Evolutionary conservation across 64 coral and sea anemone species (phyloP).

Genomic region (Actinia equina): DNA sequence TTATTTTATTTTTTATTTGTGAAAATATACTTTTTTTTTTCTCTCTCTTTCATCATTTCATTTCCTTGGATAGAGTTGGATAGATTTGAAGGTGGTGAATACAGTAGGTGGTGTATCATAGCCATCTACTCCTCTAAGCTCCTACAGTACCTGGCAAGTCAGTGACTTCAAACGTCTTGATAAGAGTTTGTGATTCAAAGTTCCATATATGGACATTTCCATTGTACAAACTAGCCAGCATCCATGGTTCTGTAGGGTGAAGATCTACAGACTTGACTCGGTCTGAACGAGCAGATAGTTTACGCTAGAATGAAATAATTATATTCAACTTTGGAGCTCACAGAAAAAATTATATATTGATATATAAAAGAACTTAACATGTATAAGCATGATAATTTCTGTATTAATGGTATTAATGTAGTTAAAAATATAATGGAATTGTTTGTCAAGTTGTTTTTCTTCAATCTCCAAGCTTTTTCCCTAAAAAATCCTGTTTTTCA

Average conservation of each 20-base stretch:
- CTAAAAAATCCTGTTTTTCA: no score
- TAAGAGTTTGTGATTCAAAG: slow-evolving; percentile 91
- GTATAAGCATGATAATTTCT: no score
- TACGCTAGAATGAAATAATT: slow-evolving; percentile 48
- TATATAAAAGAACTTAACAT: no score
- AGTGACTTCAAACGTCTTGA: slow-evolving; percentile 99
- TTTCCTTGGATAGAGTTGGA: no score
- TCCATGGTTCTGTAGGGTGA: slow-evolving; percentile 95
- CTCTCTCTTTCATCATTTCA: no score
- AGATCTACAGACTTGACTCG: slow-evolving; percentile 97
- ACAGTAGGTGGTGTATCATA: no score
- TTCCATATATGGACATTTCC: slow-evolving; percentile 99
- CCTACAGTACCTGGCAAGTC: slow-evolving; percentile 79
- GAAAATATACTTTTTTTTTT: no score
- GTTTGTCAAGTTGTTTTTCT: no score
- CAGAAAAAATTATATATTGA: not conserved
- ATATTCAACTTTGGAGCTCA: not conserved
- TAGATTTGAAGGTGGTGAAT: no score
- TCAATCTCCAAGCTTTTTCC: no score
- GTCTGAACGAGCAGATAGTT: slow-evolving; percentile 95
- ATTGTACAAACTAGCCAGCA: slow-evolving; percentile 97
- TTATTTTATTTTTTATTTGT: no score
- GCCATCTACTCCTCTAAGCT: not conserved
- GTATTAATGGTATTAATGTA: not conserved
- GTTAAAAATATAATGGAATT: no score